These are phyloP conservation scores for Phlogophora meticulosa DNA, from an alignment of 2,888 invertebrate genomes.

Conservation along the genomic window DNA sequence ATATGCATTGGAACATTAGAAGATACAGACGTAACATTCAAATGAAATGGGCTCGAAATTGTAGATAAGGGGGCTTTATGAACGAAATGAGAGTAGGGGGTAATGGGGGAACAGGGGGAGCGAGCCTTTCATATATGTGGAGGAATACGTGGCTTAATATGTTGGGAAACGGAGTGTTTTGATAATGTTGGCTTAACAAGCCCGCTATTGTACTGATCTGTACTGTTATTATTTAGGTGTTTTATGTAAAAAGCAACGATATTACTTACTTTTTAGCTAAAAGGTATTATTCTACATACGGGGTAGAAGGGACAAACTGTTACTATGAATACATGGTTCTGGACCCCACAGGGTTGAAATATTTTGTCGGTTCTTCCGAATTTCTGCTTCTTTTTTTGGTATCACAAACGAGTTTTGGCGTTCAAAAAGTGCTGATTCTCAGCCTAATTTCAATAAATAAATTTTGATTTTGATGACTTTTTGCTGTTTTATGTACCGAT, in stretches of 20 bases:
- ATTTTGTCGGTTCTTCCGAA: too few relatives aligned
- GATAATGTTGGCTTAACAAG: conserved; percentile 62
- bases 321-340: too few relatives aligned
- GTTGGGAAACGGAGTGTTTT: conserved; percentile 57
- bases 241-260: conserved; percentile 20
- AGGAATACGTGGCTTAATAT: conserved; percentile 62
- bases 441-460: too few relatives aligned
- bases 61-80: conserved; percentile 86
- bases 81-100: conserved; percentile 77
- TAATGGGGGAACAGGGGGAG: conserved; percentile 53
- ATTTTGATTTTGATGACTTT: too few relatives aligned
- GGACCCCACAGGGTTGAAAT: too few relatives aligned
- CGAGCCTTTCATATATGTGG: conserved; percentile 61
- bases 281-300: background rate
- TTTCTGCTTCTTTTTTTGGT: too few relatives aligned
- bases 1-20: conserved; percentile 64
- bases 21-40: conserved; percentile 84
- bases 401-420: too few relatives aligned
- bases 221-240: conserved; percentile 38
- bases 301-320: too few relatives aligned
- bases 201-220: conserved; percentile 32
- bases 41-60: conserved; percentile 89
- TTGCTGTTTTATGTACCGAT: too few relatives aligned
- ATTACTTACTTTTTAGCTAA: conserved; percentile 31
- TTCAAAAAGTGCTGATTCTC: too few relatives aligned